These are phyloP conservation scores for Phaethon lepturus DNA, from an alignment of 2,113 vertebrate species.

Conservation along the genomic window DNA sequence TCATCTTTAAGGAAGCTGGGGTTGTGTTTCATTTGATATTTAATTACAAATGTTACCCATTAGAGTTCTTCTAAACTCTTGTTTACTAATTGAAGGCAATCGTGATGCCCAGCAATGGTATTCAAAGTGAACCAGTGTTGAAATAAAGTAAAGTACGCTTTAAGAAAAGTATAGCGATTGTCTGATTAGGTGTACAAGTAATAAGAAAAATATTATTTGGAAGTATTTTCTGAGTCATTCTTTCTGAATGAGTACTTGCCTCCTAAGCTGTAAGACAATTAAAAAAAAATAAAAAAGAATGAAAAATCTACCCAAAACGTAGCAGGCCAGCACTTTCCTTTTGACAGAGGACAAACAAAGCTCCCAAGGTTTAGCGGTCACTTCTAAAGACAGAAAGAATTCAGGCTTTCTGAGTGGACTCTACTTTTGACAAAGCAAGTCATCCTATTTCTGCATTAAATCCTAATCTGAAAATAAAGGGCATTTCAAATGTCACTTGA, in stretches of 20 bases:
- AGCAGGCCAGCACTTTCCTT: background rate
- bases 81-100: background rate
- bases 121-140: background rate
- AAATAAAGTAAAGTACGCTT: background rate
- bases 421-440: background rate
- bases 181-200: background rate
- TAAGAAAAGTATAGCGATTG: background rate
- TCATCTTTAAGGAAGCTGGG: background rate
- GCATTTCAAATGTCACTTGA: constrained; percentile 35
- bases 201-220: background rate
- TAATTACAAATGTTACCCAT: background rate
- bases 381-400: background rate
- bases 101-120: background rate
- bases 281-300: background rate
- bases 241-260: background rate
- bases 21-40: background rate
- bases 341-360: background rate
- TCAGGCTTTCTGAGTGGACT: background rate
- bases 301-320: background rate
- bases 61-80: background rate
- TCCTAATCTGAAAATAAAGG: constrained; percentile 34
- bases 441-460: constrained; percentile 8
- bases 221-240: background rate
- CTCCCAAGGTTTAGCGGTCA: background rate
- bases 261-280: background rate